Evolutionary conservation across 2,888 invertebrate genomes (phyloP), one percentile per base, ranked within the genome.

Genomic region (Scaptomyza caliginosa): DNA sequence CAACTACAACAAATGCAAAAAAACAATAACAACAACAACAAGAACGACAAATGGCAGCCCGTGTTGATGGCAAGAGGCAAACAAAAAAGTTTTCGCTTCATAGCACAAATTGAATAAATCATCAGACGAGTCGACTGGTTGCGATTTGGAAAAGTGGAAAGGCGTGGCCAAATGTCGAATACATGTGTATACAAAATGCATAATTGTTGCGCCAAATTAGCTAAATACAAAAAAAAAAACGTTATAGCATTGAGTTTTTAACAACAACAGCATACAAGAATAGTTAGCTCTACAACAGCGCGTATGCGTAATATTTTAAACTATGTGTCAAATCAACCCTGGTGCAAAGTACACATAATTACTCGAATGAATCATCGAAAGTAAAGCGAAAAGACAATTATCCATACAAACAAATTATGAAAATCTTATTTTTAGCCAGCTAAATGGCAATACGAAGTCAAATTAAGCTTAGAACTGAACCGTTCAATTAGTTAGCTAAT

Each of bases 91-190:
- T 74, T 48, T 64, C 86, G 81, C 86, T 86, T 83, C 86, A 83
- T 74, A 57, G 86, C 72, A 83, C 83, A 86, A 86, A 81, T 83
- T 81, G 86, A 81, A 86, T 81, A 86, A 83, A 81, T 77, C 81
- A 83, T 80, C 74, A 67, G 77, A 74, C 66, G 77, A 72, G 34
- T 34, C 71, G 77, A 65, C 24, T 42, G 19, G 59, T 34, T 64
- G 71, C 32, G 48, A 60, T 67, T 71, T 52, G 42, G 28, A 60
- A 50, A 56, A 30, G 45, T 28, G 39, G 10, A n/a, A 8, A 16
- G 46, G 32, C 5, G n/a, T 7, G 13, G 16, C 34, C 17, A 34
- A 34, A 34, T 16, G 32, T 34, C 13, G 32, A 32, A 34, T 16
- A 34, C 3, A 34, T 16, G 16, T 32, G 10, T 2, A 8, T 8